Percentiles rank a stretch among this genome's conserved stretches.
phyloP scores from a whole-genome alignment of 92 coral and sea anemone genomes.

The Pocillopora grandis region DNA sequence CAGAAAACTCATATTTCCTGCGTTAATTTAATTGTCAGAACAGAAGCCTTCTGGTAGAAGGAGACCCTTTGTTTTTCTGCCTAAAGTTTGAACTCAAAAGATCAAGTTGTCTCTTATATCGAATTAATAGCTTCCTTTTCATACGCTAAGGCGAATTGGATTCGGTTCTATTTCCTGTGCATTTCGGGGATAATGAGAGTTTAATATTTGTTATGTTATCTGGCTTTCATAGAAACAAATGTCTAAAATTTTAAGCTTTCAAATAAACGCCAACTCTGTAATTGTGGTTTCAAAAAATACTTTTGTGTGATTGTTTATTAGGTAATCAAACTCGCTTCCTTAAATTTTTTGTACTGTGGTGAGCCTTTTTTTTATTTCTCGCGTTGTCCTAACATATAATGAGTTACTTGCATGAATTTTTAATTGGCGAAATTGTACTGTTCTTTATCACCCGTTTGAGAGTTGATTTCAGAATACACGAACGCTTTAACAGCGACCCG shows the following conservation, averaged over 20 bases:
- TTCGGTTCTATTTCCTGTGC: slow-evolving; percentile 57
- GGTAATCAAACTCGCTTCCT: slow-evolving; percentile 29
- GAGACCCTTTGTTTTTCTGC: slow-evolving; percentile 21
- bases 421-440: slow-evolving; percentile 27
- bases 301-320: slow-evolving; percentile 36
- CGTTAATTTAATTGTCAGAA: slow-evolving; percentile 24
- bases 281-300: slow-evolving; percentile 31
- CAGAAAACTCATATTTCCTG: slow-evolving; percentile 36
- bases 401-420: slow-evolving; percentile 32
- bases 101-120: slow-evolving; percentile 59
- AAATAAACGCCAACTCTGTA: slow-evolving; percentile 28
- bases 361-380: slow-evolving; percentile 18
- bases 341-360: slow-evolving; percentile 11
- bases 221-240: slow-evolving; percentile 36
- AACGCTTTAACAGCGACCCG: not conserved
- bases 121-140: slow-evolving; percentile 64
- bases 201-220: slow-evolving; percentile 42
- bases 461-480: slow-evolving; percentile 2
- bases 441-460: slow-evolving; percentile 3
- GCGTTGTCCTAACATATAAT: slow-evolving; percentile 24
- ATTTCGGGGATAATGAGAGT: slow-evolving; percentile 35
- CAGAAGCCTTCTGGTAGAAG: slow-evolving; percentile 6
- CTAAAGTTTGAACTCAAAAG: slow-evolving; percentile 35
- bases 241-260: slow-evolving; percentile 33
- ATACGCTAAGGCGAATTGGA: slow-evolving; percentile 38